Evolutionary conservation across 2,797 vertebrate genomes (phyloP), one percentile per base, ranked within the genome.

Genomic region (Erethizon dorsatum): DNA sequence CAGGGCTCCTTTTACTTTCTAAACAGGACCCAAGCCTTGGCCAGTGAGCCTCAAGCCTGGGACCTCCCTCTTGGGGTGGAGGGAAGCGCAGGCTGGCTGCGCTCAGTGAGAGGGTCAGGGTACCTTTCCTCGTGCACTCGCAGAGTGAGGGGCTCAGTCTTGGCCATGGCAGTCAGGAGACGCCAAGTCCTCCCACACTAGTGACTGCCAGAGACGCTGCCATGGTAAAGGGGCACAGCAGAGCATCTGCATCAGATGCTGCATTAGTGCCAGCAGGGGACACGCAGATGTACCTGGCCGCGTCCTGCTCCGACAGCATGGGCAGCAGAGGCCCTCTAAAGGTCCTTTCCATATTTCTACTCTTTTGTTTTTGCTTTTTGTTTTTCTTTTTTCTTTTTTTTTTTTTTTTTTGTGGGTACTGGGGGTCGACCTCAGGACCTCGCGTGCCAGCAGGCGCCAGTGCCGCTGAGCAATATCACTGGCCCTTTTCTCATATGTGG

Each of bases 151-250:
- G 73, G 37, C 50, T 67, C 77, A 59, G 97, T 87, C 82, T 93
- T 96, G 91, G 95, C 89, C 88, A 41, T 45, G 52, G 86, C 88
- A 91, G 96, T 96, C 97, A 97, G 97, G 97, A 98, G 65, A 97
- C 95, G 95, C 92, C 97, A 97, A 96, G 54, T 65, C 92, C 96
- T 95, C 92, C 92, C 96, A 96, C 83, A 61, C 91, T 59, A 77
- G 90, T n/a, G 15, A 97, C 94, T 95, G 95, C 97, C 90, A 97
- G 97, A 86, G 95, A 96, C 57, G 98, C 97, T 98, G 97, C 98
- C 96, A 98, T 96, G 95, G 98, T 45, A 88, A 98, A 98, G 96
- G 94, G 90, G 52, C 88, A 65, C 37, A 15, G 88, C 86, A 87
- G 83, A 97, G 92, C 92, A 1, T 26, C 12, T 10, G 9, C 41